phyloP scores from a whole-genome alignment of 2,797 vertebrate genomes.

The Diglossa cyanea region DNA sequence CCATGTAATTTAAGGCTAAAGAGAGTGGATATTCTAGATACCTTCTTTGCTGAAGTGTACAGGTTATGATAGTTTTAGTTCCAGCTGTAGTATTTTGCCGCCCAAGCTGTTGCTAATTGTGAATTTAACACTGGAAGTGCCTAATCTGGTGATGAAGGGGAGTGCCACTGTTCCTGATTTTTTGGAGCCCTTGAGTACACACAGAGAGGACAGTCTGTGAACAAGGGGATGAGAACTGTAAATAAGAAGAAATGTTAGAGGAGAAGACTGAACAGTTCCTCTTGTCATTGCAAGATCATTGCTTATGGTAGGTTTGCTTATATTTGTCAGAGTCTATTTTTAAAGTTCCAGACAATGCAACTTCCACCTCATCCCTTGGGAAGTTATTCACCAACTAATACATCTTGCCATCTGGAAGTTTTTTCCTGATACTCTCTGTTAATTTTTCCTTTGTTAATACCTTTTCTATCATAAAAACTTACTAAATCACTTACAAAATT shows the following conservation, averaged over 20 bases:
- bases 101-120: background rate
- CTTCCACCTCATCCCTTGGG: background rate
- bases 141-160: background rate
- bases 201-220: background rate
- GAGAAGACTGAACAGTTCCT: background rate
- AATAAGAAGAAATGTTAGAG: background rate
- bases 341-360: background rate
- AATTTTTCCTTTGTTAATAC: background rate
- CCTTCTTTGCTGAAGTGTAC: background rate
- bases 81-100: background rate
- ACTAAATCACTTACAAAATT: background rate
- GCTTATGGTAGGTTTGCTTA: background rate
- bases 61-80: background rate
- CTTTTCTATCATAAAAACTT: background rate
- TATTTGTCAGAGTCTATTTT: background rate
- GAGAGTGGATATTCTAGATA: background rate
- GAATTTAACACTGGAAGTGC: background rate
- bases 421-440: background rate
- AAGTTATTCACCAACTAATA: background rate
- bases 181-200: background rate
- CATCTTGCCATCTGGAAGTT: background rate
- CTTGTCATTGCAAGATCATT: background rate
- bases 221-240: background rate
- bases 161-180: accelerated
- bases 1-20: background rate